Base-by-base conservation (phyloP, 2,113 vertebrate species). In the Tympanuchus pallidicinctus region DNA sequence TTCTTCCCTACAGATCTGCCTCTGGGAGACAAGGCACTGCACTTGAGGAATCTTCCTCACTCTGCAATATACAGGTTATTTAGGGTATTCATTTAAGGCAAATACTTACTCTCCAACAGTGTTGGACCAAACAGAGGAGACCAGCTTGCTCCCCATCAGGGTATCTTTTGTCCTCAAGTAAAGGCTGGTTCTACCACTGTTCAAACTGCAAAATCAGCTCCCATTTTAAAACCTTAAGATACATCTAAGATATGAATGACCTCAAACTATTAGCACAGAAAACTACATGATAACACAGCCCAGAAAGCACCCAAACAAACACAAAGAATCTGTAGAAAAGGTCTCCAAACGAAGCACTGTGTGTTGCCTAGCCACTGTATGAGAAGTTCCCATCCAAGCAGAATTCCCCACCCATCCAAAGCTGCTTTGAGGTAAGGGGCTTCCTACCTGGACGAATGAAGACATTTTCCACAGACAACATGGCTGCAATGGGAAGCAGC, bases 401-500 rank as follows among this genome's bases (percentile, higher is more conserved):
- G 45, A 91, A 50, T 15, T 65, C 11, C 20, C 43, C 42, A 59
- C n/a, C 43, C 27, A 24, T 7, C n/a, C 24, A 15, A 38, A 34
- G 54, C 45, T 90, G 47, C 36, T 90, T 14, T 43, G 45, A 80
- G 45, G 32, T 32, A 36, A 64, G 7, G 8, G 8, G 8, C 1
- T 81, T 66, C 92, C 90, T 97, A 99, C 99, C 99, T 97, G 99
- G 99, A 45, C 99, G 98, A 93, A 99, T 99, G 96, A 99, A 99
- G 96, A 99, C 98, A 48, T 99, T 99, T 96, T 99, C 99, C 75
- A 99, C 99, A 3, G 99, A 99, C 25, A 99, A 87, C 99, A 99
- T 99, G 67, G 99, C 99, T 20, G 99, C 99, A 74, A 99, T 98
- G 34, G 99, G 98, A 38, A 99, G 98, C 88, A 99, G 97, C 36